phyloP scores from a whole-genome alignment of 2,797 vertebrate species.

The Poecile montanus region DNA sequence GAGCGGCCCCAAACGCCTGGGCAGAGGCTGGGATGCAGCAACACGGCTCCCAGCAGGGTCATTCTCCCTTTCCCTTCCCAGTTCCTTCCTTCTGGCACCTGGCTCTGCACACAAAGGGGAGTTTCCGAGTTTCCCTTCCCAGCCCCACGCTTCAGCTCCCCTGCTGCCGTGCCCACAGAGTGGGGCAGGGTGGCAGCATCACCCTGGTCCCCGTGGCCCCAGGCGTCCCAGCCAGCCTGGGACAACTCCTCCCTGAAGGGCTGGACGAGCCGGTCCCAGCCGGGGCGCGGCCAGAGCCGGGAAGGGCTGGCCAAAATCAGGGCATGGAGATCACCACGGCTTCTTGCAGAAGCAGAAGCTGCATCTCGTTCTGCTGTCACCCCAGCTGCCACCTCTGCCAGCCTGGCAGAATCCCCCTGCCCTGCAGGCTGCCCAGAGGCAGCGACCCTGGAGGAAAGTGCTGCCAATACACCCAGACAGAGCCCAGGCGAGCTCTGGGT shows the following conservation, averaged over 20 bases:
- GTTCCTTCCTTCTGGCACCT: not conserved
- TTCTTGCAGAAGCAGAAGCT: not conserved
- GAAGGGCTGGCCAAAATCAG: not conserved
- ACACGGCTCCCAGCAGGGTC: fast-evolving
- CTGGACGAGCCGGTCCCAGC: constrained; percentile 18
- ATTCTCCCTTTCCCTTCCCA: not conserved
- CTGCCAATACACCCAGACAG: not conserved
- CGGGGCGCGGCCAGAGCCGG: not conserved
- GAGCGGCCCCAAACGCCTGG: fast-evolving
- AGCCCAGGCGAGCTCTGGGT: not conserved
- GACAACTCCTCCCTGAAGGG: not conserved
- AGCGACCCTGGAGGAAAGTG: not conserved
- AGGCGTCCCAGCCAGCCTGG: not conserved
- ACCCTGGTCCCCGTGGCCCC: not conserved
- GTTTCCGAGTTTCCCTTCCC: no score
- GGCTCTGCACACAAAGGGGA: not conserved
- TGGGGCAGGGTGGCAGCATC: not conserved
- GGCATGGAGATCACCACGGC: not conserved
- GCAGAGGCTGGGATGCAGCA: not conserved
- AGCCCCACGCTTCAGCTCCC: not conserved
- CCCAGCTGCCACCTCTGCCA: not conserved
- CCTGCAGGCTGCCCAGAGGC: not conserved
- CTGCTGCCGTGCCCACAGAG: not conserved
- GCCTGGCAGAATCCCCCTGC: not conserved
- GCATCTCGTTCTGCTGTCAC: fast-evolving